Evolutionary conservation across 2,113 vertebrate genomes (phyloP).

Genomic region (Cariama cristata): DNA sequence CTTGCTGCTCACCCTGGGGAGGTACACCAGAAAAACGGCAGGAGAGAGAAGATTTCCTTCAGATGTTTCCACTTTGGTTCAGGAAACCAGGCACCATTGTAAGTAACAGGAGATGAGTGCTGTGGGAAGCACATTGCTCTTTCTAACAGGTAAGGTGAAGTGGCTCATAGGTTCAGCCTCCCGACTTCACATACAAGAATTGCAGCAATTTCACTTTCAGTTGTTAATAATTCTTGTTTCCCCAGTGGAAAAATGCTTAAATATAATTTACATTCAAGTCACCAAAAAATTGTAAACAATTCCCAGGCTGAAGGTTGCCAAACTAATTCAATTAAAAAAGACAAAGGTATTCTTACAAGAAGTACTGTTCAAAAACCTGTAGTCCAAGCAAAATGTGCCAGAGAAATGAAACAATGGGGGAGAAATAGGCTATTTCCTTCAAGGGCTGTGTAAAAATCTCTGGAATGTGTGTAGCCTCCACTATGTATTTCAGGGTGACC

Average conservation of each 20-base stretch:
- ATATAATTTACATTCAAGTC: background rate
- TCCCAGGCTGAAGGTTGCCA: background rate
- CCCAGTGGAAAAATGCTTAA: conserved; percentile 15
- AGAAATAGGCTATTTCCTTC: conserved; percentile 34
- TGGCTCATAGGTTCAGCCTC: background rate
- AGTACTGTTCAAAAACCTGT: background rate
- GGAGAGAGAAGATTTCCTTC: background rate
- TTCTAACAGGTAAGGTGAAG: background rate
- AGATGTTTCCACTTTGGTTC: background rate
- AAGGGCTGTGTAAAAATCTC: conserved; percentile 2
- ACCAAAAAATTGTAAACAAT: background rate
- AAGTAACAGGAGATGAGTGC: background rate
- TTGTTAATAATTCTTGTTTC: conserved; percentile 5
- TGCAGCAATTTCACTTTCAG: background rate
- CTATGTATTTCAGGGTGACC: background rate
- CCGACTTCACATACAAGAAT: background rate
- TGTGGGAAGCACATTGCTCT: background rate
- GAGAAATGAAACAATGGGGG: conserved; percentile 25
- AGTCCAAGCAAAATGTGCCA: background rate
- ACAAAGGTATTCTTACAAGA: background rate
- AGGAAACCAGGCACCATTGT: background rate
- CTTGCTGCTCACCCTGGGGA: background rate
- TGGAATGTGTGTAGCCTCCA: background rate
- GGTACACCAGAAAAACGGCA: background rate
- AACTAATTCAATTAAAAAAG: background rate